Conservation (phyloP, 1,140 invertebrate genomes). For the Drosophila auraria region DNA sequence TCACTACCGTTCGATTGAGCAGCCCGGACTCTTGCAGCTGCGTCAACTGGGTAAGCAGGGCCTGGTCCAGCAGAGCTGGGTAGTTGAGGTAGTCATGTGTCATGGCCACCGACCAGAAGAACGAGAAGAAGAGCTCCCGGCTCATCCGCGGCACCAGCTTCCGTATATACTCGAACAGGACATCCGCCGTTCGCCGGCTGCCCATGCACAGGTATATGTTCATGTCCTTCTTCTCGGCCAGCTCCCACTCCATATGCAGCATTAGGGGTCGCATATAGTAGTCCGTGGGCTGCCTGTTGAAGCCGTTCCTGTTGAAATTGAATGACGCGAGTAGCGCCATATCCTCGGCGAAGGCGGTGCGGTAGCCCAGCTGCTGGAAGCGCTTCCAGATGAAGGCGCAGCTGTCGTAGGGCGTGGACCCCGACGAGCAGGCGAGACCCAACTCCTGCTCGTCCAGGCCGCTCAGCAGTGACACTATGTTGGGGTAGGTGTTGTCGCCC, state of each 20-base stretch:
- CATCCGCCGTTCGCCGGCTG: slow-evolving; percentile 82
- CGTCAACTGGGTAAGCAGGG: slow-evolving; percentile 13
- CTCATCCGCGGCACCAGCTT: slow-evolving; percentile 86
- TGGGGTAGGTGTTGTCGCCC: slow-evolving; percentile 93
- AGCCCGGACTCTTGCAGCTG: slow-evolving; percentile 38
- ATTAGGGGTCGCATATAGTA: slow-evolving; percentile 40
- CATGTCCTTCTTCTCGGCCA: slow-evolving; percentile 71
- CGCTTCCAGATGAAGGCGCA: slow-evolving; percentile 94
- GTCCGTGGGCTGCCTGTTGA: slow-evolving; percentile 85
- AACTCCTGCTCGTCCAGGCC: slow-evolving; percentile 88
- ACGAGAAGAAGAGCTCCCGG: slow-evolving; percentile 28
- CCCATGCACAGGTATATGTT: slow-evolving; percentile 87
- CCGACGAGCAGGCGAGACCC: slow-evolving; percentile 87
- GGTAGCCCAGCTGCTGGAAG: slow-evolving; percentile 89
- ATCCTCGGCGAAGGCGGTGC: slow-evolving; percentile 93
- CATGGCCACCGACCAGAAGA: slow-evolving; percentile 74
- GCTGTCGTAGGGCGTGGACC: slow-evolving; percentile 86
- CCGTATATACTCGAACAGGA: slow-evolving; percentile 87
- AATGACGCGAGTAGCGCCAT: slow-evolving; percentile 90
- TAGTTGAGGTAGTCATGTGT: slow-evolving; percentile 56
- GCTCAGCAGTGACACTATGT: slow-evolving; percentile 90
- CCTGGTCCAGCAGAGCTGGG: slow-evolving; percentile 30
- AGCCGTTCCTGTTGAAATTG: slow-evolving; percentile 91
- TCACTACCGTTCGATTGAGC: slow-evolving; percentile 89
- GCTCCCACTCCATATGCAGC: slow-evolving; percentile 33